Conservation (phyloP, 2,113 vertebrate species). For the Protobothrops flavoviridis region DNA sequence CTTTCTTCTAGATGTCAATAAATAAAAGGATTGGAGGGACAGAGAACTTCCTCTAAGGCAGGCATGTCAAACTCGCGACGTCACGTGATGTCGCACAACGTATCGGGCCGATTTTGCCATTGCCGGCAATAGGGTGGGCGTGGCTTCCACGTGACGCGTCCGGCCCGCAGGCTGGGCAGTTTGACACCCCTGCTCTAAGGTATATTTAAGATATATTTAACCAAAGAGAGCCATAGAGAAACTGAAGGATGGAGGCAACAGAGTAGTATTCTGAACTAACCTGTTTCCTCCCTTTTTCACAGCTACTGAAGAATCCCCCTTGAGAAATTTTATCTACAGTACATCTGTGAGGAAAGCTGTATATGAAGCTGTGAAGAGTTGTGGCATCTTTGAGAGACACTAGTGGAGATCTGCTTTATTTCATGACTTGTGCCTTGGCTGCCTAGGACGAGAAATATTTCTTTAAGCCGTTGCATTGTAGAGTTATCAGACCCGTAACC, state of each 20-base stretch:
- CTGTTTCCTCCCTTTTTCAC: constrained; percentile 13
- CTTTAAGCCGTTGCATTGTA: not conserved
- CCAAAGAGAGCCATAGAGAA: constrained; percentile 32
- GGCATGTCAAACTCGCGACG: no score
- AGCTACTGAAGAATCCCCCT: not conserved
- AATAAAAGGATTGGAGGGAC: constrained; percentile 22
- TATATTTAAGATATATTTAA: constrained; percentile 11
- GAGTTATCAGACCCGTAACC: not conserved
- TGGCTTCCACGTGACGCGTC: no score
- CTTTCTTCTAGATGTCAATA: constrained; percentile 19
- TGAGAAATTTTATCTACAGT: not conserved
- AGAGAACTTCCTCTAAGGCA: not conserved
- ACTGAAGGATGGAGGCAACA: not conserved
- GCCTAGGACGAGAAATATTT: not conserved
- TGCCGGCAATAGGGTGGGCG: no score
- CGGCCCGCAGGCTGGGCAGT: no score
- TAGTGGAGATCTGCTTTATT: not conserved
- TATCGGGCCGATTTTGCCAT: no score
- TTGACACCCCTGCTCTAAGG: not conserved
- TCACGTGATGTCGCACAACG: no score
- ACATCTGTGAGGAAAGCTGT: not conserved
- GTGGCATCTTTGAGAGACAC: not conserved
- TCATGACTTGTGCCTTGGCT: not conserved
- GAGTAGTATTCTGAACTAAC: constrained; percentile 16
- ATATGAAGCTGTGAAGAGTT: not conserved